Conservation (phyloP, 2,888 invertebrate genomes). For the Trachelus tabidus region DNA sequence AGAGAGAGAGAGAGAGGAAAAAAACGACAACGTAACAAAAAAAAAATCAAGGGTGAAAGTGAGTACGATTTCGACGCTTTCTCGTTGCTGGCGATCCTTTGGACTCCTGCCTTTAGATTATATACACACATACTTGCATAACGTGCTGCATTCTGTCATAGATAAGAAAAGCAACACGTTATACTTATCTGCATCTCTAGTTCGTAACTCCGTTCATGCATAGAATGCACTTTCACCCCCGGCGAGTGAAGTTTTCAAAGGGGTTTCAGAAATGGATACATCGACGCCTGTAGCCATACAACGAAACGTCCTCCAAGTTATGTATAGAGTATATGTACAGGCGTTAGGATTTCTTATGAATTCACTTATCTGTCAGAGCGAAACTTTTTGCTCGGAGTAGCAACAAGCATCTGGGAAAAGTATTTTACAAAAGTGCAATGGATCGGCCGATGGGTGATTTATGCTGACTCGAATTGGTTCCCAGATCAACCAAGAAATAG, state of each 20-base stretch:
- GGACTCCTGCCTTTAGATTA: neutral
- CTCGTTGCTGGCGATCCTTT: neutral
- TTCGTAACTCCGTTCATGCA: neutral
- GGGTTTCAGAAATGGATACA: neutral
- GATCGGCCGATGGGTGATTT: neutral
- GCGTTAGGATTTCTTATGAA: neutral
- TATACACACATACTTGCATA: neutral
- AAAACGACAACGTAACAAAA: neutral
- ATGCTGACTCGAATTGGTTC: neutral
- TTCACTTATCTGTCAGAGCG: neutral
- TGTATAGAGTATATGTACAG: neutral
- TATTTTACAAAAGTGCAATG: neutral
- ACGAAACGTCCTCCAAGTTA: neutral
- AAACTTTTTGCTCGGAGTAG: neutral
- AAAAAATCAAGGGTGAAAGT: neutral
- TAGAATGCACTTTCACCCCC: neutral
- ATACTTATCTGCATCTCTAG: neutral
- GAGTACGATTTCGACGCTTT: neutral
- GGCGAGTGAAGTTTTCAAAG: neutral
- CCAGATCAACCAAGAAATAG: neutral
- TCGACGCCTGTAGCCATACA: neutral
- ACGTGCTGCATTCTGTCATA: neutral
- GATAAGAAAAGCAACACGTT: neutral
- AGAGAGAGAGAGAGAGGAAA: neutral
- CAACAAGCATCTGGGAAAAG: neutral